Conservation (phyloP, 2,113 vertebrate genomes). For the Acrocephalus kingi region DNA sequence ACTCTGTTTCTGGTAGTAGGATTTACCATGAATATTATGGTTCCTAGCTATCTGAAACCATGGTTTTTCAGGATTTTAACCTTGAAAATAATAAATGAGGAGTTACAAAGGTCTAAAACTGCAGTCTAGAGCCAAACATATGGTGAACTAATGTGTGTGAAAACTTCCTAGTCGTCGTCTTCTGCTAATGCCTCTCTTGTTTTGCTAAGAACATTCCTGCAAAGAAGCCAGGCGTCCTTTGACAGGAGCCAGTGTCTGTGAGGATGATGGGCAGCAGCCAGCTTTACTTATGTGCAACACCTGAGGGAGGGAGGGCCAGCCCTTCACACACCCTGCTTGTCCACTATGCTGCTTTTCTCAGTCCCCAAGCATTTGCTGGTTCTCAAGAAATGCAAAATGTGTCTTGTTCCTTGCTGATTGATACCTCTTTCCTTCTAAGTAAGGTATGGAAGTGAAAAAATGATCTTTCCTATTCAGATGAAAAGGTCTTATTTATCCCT, state of each 20-base stretch:
- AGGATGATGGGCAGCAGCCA: not conserved
- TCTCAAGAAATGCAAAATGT: not conserved
- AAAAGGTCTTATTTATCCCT: not conserved
- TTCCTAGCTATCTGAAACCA: not conserved
- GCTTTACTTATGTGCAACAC: not conserved
- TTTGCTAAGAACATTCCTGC: not conserved
- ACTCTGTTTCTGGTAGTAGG: not conserved
- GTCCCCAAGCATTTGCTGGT: not conserved
- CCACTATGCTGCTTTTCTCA: not conserved
- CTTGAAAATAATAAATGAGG: constrained; percentile 39
- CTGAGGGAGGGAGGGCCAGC: not conserved
- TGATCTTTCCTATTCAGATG: not conserved
- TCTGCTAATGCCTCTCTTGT: not conserved
- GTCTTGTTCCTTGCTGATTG: not conserved
- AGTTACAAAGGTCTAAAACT: constrained; percentile 13
- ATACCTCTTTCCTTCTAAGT: not conserved
- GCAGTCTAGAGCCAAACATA: constrained; percentile 33
- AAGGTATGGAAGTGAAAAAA: not conserved
- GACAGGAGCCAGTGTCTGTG: accelerated
- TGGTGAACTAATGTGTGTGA: constrained; percentile 13
- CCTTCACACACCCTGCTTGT: not conserved
- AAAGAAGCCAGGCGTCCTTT: not conserved
- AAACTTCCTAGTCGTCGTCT: not conserved
- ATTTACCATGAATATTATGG: not conserved
- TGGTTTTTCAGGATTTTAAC: not conserved